Percentiles rank a stretch among this genome's conserved stretches.
Conservation (phyloP, 2,113 vertebrate species). For the Sorex fumeus region DNA sequence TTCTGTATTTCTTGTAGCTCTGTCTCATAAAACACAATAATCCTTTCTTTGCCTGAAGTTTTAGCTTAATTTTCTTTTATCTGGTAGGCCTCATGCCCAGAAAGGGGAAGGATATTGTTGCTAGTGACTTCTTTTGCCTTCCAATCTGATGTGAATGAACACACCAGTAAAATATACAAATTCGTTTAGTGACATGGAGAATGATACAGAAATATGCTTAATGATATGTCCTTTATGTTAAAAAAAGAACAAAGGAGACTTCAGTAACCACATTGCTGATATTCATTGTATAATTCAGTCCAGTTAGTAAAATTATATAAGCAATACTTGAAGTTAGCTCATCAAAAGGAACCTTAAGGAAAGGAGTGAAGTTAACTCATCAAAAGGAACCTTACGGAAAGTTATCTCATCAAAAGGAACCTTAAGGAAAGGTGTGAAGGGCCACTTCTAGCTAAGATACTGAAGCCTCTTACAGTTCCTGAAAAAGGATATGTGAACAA, state of each 20-base stretch:
- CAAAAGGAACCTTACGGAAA: background rate
- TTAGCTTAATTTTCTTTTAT: background rate
- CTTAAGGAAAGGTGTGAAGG: background rate
- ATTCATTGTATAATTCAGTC: background rate
- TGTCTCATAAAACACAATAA: conserved; percentile 48
- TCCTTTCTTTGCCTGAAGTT: background rate
- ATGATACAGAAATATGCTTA: background rate
- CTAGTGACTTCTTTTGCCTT: background rate
- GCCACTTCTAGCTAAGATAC: background rate
- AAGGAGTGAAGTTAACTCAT: background rate
- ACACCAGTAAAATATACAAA: background rate
- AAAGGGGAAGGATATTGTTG: background rate
- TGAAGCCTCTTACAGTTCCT: no score
- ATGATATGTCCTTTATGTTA: background rate
- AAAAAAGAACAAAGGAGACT: background rate
- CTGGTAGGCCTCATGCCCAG: background rate
- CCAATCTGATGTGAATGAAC: background rate
- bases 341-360: background rate
- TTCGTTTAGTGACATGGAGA: background rate
- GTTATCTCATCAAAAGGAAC: background rate
- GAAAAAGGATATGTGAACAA: background rate
- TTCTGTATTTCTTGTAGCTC: conserved; percentile 51
- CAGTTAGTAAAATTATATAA: background rate
- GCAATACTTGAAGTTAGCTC: background rate
- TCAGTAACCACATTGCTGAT: background rate